Evolutionary conservation across 2,797 vertebrate genomes (phyloP), one percentile per base, ranked within the genome.

Genomic region (Lagocephalus sceleratus): DNA sequence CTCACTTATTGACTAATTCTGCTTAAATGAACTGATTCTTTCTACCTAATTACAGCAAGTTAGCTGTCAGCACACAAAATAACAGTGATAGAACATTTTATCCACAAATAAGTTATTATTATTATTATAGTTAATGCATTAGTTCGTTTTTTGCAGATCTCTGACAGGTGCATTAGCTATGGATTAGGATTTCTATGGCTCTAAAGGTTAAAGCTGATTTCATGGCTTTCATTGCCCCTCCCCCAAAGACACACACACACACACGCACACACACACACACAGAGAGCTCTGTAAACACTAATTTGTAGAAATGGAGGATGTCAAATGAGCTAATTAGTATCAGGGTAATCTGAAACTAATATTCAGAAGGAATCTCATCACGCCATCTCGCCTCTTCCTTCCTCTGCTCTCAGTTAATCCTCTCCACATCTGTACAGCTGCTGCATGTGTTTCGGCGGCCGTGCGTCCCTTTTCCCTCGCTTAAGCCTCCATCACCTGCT

Each of bases 401-500:
- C 47, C 45, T 63, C 46, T 63, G 43, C 40, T 64, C 39, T 59
- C 54, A 12, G 14, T n/a, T 15, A 40, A 40, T 40, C 49, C 43
- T 56, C 48, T 57, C 64, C 74, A n/a, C n/a, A 68, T 69, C 67
- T 76, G 40, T 65, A 48, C 57, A 63, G 68, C 62, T 68, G 51
- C 57, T 68, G 40, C 40, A 16, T 42, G 40, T 42, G 20, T 66
- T 62, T 76, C 63, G 55, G 62, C 26, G 12, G 45, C 7, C 2
- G 40, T 3, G 40, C 35, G 44, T 44, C 35, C 29, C 25, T 12
- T 44, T 20, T 38, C 41, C 47, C 20, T n/a, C 72, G 70, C 51
- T n/a, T n/a, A n/a, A n/a, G 55, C 76, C 72, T 78, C 75, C 75
- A 83, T 89, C 83, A 85, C 80, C 81, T 87, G 84, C 76, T 78